Evolutionary conservation across 2,797 vertebrate species (phyloP).

Genomic region (Anguilla obscura): DNA sequence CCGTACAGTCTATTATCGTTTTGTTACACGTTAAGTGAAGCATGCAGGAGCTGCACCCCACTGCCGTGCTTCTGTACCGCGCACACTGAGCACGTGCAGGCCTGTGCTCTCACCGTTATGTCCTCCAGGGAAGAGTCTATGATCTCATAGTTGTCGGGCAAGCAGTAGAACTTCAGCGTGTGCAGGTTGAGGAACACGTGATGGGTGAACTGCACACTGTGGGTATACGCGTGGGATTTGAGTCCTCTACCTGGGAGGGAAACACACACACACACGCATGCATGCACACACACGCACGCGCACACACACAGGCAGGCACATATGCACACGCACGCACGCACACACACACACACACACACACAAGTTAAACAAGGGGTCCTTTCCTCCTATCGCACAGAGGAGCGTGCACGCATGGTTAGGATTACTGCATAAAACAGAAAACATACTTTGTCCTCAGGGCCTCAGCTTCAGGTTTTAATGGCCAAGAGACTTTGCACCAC

Average conservation of each 20-base stretch:
- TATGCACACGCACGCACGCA: not conserved
- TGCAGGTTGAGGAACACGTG: constrained; percentile 96
- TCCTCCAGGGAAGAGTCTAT: constrained; percentile 96
- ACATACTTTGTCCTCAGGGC: not conserved
- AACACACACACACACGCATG: not conserved
- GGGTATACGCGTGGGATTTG: constrained; percentile 95
- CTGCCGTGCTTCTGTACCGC: not conserved
- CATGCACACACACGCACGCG: no score
- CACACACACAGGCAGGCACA: no score
- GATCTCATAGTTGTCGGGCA: constrained; percentile 98
- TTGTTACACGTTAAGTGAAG: not conserved
- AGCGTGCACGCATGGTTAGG: not conserved
- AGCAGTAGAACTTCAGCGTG: constrained; percentile 95
- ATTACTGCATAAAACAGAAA: not conserved
- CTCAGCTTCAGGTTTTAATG: not conserved
- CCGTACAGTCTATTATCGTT: not conserved
- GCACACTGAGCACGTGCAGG: not conserved
- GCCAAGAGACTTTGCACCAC: not conserved
- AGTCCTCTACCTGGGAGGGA: constrained; percentile 81
- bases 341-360: not conserved
- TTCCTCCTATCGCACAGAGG: not conserved
- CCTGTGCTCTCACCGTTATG: constrained; percentile 79
- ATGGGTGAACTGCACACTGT: constrained; percentile 94
- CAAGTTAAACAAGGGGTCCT: not conserved
- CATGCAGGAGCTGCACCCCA: not conserved